These are phyloP conservation scores for Bucorvus abyssinicus DNA, from an alignment of 2,797 vertebrate species.

Conservation along the genomic window DNA sequence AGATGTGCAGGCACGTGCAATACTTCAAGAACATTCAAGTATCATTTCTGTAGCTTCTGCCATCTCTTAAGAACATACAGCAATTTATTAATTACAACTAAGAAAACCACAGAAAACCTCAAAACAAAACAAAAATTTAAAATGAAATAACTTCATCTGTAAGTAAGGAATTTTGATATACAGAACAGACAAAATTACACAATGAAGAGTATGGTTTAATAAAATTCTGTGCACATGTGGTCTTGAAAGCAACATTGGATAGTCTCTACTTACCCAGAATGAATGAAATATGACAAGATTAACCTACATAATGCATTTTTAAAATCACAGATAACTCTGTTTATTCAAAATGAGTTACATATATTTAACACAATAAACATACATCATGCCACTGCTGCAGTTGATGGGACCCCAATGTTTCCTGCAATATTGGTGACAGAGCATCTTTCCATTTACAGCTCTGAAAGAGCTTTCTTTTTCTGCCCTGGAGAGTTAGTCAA, in stretches of 20 bases:
- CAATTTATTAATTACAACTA: not conserved
- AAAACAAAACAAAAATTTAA: not conserved
- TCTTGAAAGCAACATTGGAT: not conserved
- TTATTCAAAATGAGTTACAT: not conserved
- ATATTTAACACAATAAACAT: not conserved
- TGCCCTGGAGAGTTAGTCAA: not conserved
- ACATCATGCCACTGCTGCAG: not conserved
- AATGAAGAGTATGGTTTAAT: not conserved
- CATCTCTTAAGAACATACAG: not conserved
- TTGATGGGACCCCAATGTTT: not conserved
- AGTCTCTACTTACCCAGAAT: not conserved
- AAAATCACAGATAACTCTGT: not conserved
- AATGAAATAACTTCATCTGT: not conserved
- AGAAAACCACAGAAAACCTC: not conserved
- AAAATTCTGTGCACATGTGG: not conserved
- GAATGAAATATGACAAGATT: not conserved
- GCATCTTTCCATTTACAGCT: not conserved
- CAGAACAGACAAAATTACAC: not conserved
- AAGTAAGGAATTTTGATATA: not conserved
- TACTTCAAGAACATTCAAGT: not conserved
- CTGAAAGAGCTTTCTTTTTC: not conserved
- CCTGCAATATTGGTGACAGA: not conserved
- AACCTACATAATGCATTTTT: not conserved
- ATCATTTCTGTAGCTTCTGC: not conserved
- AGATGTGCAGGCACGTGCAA: not conserved